Conservation (phyloP, 2,797 vertebrate genomes). For the Heliangelus exortis region DNA sequence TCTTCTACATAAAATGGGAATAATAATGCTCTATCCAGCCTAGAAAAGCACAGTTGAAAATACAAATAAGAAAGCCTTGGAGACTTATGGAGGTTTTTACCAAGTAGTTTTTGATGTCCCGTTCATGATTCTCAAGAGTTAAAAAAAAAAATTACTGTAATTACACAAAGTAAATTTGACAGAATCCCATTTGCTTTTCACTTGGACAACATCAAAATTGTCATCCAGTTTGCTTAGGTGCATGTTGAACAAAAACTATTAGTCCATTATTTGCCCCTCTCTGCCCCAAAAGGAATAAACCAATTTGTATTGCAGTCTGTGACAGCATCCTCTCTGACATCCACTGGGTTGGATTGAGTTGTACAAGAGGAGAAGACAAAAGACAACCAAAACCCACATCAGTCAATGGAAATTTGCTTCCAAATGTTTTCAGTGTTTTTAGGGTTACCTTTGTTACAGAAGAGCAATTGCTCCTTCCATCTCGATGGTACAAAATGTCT, state of each 20-base stretch:
- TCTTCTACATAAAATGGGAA: neutral
- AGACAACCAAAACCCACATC: neutral
- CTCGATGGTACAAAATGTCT: neutral
- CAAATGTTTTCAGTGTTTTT: neutral
- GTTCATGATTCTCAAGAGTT: neutral
- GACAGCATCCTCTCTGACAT: neutral
- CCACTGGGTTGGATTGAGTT: neutral
- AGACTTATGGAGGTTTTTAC: neutral
- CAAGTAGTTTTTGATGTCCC: neutral
- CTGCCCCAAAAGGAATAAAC: neutral
- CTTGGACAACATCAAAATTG: neutral
- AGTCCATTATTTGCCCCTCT: neutral
- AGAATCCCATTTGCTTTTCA: neutral
- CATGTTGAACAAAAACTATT: neutral
- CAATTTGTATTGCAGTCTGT: neutral
- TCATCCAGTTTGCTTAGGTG: neutral
- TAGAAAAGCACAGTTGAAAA: neutral
- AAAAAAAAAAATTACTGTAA: neutral
- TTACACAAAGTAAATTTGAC: neutral
- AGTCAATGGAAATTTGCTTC: neutral
- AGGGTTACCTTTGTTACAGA: neutral
- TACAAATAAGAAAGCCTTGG: neutral
- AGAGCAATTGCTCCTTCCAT: neutral
- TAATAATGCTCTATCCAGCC: neutral
- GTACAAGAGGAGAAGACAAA: neutral